Evolutionary conservation across 2,113 vertebrate species (phyloP), one percentile per base, ranked within the genome.

Genomic region (Actenoides lindsayi): DNA sequence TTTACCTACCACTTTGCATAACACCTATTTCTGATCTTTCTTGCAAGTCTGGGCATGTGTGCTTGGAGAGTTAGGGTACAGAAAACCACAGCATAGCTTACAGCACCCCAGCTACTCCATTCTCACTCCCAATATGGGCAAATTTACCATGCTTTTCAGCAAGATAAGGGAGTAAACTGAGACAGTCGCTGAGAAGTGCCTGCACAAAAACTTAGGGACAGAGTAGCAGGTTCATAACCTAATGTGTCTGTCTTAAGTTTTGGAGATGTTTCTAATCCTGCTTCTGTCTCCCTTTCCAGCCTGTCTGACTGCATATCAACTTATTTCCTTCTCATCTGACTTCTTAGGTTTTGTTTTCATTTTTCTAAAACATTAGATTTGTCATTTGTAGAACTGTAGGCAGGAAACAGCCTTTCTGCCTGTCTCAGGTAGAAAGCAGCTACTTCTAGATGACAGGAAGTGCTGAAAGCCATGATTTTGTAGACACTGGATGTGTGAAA

Each of bases 1-100:
- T 89, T 93, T 89, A 71, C 83, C 77, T 53, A 68, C 56, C 28
- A 83, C 76, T 90, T 81, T 68, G 73, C 80, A 84, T 80, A 92
- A 64, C 15, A 46, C 1, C 1, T 74, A 10, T 77, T 92, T 87
- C 39, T 94, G 71, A 79, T 65, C 41, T 83, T 85, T 77, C 64
- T 81, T 13, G 3, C 83, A 79, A 79, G 76, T 46, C 69, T 79
- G 54, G 74, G 62, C 91, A 30, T 0, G 5, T 57, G 33, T 64
- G 56, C 48, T 33, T 33, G 39, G 19, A 35, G 42, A 76, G 16
- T 59, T 35, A 37, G 23, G 81, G 78, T 83, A 76, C 44, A 53
- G 81, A 93, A 91, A 93, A 37, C 50, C 44, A 62, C 65, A 68
- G 53, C 14, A 1, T 35, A 77, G 76, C 6, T 1, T 19, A n/a